Percentiles rank a stretch among this genome's conserved stretches.
phyloP scores from a whole-genome alignment of 2,888 invertebrate species.

The Rhagium mordax region DNA sequence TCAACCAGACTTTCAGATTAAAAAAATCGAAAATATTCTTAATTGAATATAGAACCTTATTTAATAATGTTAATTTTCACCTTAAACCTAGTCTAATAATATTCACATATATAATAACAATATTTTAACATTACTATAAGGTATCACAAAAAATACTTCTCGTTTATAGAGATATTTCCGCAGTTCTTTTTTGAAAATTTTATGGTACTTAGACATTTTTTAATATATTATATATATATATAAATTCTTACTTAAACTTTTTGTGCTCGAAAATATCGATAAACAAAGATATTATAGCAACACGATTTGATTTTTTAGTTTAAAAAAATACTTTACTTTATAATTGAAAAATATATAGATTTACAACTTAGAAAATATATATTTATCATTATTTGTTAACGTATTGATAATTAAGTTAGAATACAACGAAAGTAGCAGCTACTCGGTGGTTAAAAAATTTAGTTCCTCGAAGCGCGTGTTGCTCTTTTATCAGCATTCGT shows the following conservation, averaged over 20 bases:
- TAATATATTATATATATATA: slow-evolving; percentile 38
- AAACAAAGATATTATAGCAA: slow-evolving; percentile 36
- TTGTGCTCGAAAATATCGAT: slow-evolving; percentile 44
- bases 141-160: slow-evolving; percentile 68
- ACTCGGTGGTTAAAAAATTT: not conserved
- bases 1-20: no score
- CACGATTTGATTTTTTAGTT: slow-evolving; percentile 33
- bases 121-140: slow-evolving; percentile 63
- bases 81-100: slow-evolving; percentile 55
- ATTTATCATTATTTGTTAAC: slow-evolving; percentile 17
- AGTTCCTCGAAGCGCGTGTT: not conserved
- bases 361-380: slow-evolving; percentile 25
- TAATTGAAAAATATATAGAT: slow-evolving; percentile 44
- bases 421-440: slow-evolving; percentile 8
- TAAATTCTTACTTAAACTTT: slow-evolving; percentile 43
- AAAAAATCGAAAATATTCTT: no score
- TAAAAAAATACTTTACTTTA: slow-evolving; percentile 45
- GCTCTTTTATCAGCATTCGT: no score
- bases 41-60: not conserved
- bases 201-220: slow-evolving; percentile 47
- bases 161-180: slow-evolving; percentile 57
- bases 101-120: slow-evolving; percentile 62
- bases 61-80: slow-evolving; percentile 32
- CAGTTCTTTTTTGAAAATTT: slow-evolving; percentile 55
- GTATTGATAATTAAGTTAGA: slow-evolving; percentile 16